Evolutionary conservation across 2,888 invertebrate species (phyloP), one percentile per base, ranked within the genome.

Genomic region (Microctonus hyperodae): DNA sequence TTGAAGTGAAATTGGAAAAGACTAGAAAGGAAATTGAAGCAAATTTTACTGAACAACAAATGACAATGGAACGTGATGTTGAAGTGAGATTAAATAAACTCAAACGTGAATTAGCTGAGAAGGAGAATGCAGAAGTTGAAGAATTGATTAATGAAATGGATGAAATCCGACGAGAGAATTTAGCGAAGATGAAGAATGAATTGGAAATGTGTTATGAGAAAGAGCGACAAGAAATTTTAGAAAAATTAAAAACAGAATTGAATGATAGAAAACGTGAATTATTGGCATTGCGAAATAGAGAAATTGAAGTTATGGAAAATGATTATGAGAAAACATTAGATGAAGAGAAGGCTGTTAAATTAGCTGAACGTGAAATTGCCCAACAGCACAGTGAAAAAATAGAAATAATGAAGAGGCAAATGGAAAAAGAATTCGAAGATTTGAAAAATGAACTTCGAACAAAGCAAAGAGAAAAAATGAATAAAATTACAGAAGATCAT

Each of bases 391-490:
- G 85, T 0, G 86, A 87, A 0, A 86, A 88, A 68, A 85, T 90
- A 16, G 88, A 90, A 3, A 87, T 88, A 22, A 76, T 91, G 66
- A 87, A 89, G 70, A 87, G 87, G 20, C 81, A 83, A 59, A 70
- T 85, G 53, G 84, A 84, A 1, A 80, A 80, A 65, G 85, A 83
- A 53, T 80, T 80, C 35, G 81, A 83, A 3, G 79, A 79, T n/a
- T n/a, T 81, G 13, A 76, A 78, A 2, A 75, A 74, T 13, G 79
- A 81, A 16, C 48, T 84, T 10, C 74, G 78, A 23, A 28, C 69
- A 1, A 76, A 83, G 56, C 83, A 84, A 58, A 75, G 80, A 28
- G 81, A 81, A 53, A 83, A 81, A 60, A 74, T 84, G 5, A 73
- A 77, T 0, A 81, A 84, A 69, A 79, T 83, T n/a, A 84, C 80